phyloP scores from a whole-genome alignment of 2,888 invertebrate species.

The Nomada hirtipes region DNA sequence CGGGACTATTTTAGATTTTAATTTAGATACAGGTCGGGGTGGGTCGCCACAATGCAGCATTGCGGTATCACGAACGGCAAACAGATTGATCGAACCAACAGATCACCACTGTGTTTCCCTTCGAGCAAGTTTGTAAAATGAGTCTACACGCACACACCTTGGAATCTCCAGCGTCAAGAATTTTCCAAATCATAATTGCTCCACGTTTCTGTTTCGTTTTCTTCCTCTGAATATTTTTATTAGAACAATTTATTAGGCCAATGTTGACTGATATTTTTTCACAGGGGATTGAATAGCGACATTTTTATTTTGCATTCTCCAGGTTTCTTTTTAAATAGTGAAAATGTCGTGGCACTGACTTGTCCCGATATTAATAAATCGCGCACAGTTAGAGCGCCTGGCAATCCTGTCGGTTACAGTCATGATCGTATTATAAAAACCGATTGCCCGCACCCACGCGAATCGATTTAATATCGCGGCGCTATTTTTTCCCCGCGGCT shows the following conservation, averaged over 20 bases:
- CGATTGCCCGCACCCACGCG: not conserved
- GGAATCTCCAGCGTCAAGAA: too few relatives aligned
- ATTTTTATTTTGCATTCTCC: too few relatives aligned
- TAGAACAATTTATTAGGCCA: too few relatives aligned
- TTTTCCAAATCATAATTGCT: too few relatives aligned
- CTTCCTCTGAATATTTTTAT: too few relatives aligned
- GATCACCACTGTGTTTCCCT: not conserved
- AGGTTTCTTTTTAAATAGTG: too few relatives aligned
- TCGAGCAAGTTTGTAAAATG: not conserved
- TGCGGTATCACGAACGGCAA: slow-evolving; percentile 14
- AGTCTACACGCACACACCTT: not conserved
- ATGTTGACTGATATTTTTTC: too few relatives aligned
- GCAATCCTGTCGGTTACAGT: slow-evolving; percentile 25
- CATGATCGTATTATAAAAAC: slow-evolving; percentile 19
- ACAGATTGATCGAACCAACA: slow-evolving; percentile 22
- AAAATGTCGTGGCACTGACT: not conserved
- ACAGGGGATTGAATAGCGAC: too few relatives aligned
- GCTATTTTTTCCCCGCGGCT: not conserved
- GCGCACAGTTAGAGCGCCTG: not conserved
- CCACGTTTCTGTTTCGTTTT: too few relatives aligned
- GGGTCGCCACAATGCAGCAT: not conserved
- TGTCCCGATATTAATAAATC: not conserved
- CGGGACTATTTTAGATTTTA: slow-evolving; percentile 23
- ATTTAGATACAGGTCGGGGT: slow-evolving; percentile 14
- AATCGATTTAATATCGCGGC: not conserved